A percentile compares a stretch with the other conserved stretches of the same genome.
These are phyloP conservation scores for Asteroscopus sphinx DNA, from an alignment of 2,888 invertebrate genomes.

Conservation along the genomic window DNA sequence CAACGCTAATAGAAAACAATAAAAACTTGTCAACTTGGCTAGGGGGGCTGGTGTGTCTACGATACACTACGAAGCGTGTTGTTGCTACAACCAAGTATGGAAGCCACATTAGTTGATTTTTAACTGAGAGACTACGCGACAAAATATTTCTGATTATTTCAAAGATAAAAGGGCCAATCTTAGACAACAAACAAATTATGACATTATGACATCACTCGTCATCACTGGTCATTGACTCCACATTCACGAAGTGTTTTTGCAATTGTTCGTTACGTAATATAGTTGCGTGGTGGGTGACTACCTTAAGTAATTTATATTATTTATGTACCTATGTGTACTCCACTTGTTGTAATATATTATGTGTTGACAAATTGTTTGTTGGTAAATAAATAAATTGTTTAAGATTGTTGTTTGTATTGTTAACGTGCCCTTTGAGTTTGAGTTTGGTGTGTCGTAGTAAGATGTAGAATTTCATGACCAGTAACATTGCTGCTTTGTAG, in stretches of 20 bases:
- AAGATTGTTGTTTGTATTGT: constrained; percentile 17
- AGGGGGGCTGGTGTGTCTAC: too few species aligned
- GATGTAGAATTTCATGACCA: background rate
- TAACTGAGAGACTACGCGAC: background rate
- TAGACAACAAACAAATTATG: constrained; percentile 1
- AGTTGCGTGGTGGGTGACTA: constrained; percentile 28
- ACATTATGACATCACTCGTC: constrained; percentile 9
- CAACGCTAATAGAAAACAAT: too few species aligned
- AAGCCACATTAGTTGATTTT: background rate
- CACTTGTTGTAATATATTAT: constrained; percentile 22
- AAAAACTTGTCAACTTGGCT: too few species aligned
- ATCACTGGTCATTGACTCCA: constrained; percentile 19
- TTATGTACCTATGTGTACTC: constrained; percentile 19
- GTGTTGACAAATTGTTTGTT: constrained; percentile 27
- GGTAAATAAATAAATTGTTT: constrained; percentile 6
- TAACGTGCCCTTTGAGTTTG: constrained; percentile 9
- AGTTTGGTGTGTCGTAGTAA: background rate
- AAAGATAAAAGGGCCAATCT: constrained; percentile 2
- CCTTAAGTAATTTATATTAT: constrained; percentile 39
- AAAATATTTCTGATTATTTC: background rate
- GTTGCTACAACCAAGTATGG: too few species aligned
- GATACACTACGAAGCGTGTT: too few species aligned
- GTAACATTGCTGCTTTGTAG: background rate
- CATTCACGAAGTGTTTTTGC: constrained; percentile 37
- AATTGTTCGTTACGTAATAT: constrained; percentile 30